phyloP scores from a whole-genome alignment of 2,888 invertebrate species.

The Eustalomyia histrio region DNA sequence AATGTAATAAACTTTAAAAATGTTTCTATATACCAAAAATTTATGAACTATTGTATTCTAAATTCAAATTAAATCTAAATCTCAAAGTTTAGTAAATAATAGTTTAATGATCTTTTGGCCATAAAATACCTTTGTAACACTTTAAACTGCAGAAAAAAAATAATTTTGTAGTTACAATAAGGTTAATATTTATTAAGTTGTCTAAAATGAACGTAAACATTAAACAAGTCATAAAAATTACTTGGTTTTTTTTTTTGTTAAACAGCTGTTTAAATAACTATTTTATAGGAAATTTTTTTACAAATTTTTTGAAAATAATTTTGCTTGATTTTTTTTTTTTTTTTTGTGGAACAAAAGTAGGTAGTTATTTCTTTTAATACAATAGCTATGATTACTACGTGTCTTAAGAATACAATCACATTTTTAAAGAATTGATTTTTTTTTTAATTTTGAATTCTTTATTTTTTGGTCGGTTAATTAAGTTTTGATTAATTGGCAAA shows the following conservation, averaged over 20 bases:
- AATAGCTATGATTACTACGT: constrained; percentile 2
- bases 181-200: constrained; percentile 63
- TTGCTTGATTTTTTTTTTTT: background rate
- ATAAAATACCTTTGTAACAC: constrained; percentile 59
- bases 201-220: constrained; percentile 38
- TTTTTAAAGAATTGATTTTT: background rate
- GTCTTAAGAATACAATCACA: constrained; percentile 7
- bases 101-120: constrained; percentile 56
- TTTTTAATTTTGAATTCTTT: background rate
- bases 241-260: background rate
- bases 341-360: background rate
- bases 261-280: constrained; percentile 52
- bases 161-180: constrained; percentile 49
- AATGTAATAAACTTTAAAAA: background rate
- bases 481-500: constrained; percentile 2
- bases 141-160: constrained; percentile 10
- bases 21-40: constrained; percentile 19
- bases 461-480: background rate
- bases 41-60: constrained; percentile 46
- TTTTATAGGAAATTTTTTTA: too few species aligned
- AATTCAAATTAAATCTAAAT: constrained; percentile 24
- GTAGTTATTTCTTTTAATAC: background rate
- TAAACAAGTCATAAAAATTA: constrained; percentile 44
- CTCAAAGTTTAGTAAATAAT: constrained; percentile 46
- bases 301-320: background rate